Conservation (phyloP, 2,797 vertebrate genomes). For the Xerus rutilus region DNA sequence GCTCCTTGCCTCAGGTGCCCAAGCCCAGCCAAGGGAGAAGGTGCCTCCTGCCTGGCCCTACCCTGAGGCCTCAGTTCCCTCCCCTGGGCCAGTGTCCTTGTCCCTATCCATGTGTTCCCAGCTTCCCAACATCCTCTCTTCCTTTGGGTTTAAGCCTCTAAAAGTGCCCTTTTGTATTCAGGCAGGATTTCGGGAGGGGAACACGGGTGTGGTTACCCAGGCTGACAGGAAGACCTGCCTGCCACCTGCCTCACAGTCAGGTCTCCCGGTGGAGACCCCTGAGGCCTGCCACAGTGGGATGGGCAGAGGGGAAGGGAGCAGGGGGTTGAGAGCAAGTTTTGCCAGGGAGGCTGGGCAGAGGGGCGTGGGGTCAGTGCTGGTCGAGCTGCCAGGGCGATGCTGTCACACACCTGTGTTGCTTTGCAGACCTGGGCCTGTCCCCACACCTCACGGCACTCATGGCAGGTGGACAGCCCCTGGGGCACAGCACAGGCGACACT, state of each 20-base stretch:
- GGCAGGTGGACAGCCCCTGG: constrained; percentile 93
- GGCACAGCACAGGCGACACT: constrained; percentile 96
- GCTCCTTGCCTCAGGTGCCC: not conserved
- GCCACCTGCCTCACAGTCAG: not conserved
- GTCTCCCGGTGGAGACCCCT: too few species aligned
- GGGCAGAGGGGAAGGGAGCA: rapidly evolving
- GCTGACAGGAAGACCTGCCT: too few species aligned
- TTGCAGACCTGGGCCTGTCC: constrained; percentile 97
- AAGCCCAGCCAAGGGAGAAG: not conserved
- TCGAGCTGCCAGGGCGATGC: too few species aligned
- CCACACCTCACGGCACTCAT: constrained; percentile 98
- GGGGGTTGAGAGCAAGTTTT: not conserved
- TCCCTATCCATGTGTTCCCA: too few species aligned
- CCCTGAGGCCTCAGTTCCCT: not conserved
- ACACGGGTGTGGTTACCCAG: not conserved
- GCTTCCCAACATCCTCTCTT: not conserved
- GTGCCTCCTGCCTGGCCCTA: not conserved
- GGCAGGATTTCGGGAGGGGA: not conserved
- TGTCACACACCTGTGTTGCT: not conserved
- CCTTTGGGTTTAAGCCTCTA: not conserved
- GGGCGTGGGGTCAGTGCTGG: too few species aligned
- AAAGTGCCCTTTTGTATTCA: not conserved
- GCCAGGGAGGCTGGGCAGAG: rapidly evolving
- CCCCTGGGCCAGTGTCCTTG: not conserved
- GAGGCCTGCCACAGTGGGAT: not conserved